Evolutionary conservation across 2,888 invertebrate genomes (phyloP).

Genomic region (Yponomeuta evonymella): DNA sequence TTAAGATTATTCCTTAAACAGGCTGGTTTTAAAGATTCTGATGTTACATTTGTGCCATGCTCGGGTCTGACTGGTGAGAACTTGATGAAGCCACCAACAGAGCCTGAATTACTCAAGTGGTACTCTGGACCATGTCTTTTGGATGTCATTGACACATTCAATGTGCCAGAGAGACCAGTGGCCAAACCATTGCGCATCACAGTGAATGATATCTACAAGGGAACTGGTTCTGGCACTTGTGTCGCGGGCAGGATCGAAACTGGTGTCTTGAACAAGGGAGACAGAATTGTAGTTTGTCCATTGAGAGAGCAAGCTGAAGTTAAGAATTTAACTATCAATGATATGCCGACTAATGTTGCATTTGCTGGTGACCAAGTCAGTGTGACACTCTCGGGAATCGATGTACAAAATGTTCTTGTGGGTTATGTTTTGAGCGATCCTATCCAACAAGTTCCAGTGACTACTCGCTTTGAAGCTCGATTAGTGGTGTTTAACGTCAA

Average conservation of each 20-base stretch:
- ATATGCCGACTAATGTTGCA: constrained; percentile 80
- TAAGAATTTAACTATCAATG: constrained; percentile 86
- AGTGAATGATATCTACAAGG: constrained; percentile 97
- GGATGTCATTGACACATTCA: constrained; percentile 91
- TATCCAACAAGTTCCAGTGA: constrained; percentile 85
- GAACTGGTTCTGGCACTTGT: constrained; percentile 92
- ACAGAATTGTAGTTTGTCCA: constrained; percentile 91
- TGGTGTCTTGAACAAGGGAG: constrained; percentile 89
- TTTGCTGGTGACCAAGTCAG: constrained; percentile 97
- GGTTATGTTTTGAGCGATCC: constrained; percentile 94
- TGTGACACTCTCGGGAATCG: constrained; percentile 87
- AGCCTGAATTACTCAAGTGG: constrained; percentile 80
- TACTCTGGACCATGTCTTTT: constrained; percentile 91
- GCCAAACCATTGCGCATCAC: constrained; percentile 93
- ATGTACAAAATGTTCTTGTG: constrained; percentile 88
- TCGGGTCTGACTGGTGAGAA: constrained; percentile 98
- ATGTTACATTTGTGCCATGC: constrained; percentile 94
- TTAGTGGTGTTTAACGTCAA: constrained; percentile 96
- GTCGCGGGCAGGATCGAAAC: constrained; percentile 94
- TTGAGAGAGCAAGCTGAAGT: constrained; percentile 88
- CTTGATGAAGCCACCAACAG: constrained; percentile 81
- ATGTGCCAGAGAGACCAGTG: constrained; percentile 90
- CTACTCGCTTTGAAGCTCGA: constrained; percentile 89
- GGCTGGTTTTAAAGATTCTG: constrained; percentile 92
- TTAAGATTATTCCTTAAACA: constrained; percentile 90